Base-by-base conservation (phyloP, 2,888 invertebrate genomes). In the Agapostemon virescens region DNA sequence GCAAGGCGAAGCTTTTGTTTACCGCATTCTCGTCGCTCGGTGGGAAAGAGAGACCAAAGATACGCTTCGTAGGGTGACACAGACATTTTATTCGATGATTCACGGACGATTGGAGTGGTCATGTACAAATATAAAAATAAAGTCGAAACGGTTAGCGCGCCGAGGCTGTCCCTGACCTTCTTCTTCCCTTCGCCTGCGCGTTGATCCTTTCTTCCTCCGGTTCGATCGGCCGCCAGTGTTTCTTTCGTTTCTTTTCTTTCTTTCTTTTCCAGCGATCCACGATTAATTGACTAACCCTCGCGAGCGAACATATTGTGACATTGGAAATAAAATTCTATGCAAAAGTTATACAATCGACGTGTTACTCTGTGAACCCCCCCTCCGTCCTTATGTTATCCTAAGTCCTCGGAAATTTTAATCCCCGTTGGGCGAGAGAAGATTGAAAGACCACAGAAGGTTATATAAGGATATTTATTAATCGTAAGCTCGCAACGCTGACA, bases 121-220 rank as follows among this genome's bases (percentile, higher is more conserved):
- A 84, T 82, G 78, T 85, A 83, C 74, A 84, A 36, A 84, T 81
- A 81, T 84, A 86, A 84, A 87, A 87, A 86, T 86, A 86, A 86
- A 86, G 40, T 75, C 55, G 76, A 70, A 77, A 82, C 72, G 36
- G 64, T 79, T 82, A 78, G 61, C 77, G 42, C 79, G 67, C 55
- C 68, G 63, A 79, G 68, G 77, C 81, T 73, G 76, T 73, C 79
- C 86, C 81, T 84, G 74, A 78, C 79, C 84, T 74, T 84, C 74
- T 77, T 79, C 74, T 49, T 55, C 73, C 79, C 75, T 36, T 55
- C 23, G n/a, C 69, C n/a, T n/a, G n/a, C 9, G 17, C 17, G 58
- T 40, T 42, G 40, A 30, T 58, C 7, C 7, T 73, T 26, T n/a
- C 42, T 17, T n/a, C 7, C 17, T 20, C 33, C 15, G 5, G 5